Conservation (phyloP, 2,888 invertebrate species). For the Hymenopus coronatus region DNA sequence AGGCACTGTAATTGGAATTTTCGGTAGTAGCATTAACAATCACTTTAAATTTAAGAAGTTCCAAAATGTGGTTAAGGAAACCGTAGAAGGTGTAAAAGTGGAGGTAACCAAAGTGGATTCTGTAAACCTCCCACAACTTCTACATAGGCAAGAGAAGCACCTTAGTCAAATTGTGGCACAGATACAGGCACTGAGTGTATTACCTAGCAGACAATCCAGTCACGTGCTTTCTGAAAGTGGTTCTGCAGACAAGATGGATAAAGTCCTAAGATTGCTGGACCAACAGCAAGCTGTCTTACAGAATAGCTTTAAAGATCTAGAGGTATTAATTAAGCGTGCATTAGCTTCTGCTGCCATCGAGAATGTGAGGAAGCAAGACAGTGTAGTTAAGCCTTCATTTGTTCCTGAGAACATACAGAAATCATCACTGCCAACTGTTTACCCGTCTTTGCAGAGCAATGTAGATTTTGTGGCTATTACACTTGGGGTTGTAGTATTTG, state of each 20-base stretch:
- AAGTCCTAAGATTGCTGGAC: neutral
- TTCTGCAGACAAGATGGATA: neutral
- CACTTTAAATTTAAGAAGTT: constrained; percentile 63
- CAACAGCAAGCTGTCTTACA: neutral
- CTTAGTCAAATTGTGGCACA: constrained; percentile 22
- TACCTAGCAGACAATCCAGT: neutral
- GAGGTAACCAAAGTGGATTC: neutral
- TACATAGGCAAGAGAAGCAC: constrained; percentile 25
- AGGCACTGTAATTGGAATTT: constrained; percentile 63
- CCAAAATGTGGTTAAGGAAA: constrained; percentile 56
- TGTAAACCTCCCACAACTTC: constrained; percentile 9
- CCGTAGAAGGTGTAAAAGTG: constrained; percentile 41
- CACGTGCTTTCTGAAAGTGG: neutral
- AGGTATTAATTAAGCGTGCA: neutral
- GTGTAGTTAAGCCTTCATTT: too few relatives aligned
- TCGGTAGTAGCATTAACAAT: constrained; percentile 66
- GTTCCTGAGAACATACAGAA: too few relatives aligned
- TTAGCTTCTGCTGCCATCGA: neutral
- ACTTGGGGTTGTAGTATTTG: too few relatives aligned
- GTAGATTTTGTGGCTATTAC: too few relatives aligned
- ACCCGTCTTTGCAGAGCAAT: too few relatives aligned
- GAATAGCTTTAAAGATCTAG: constrained; percentile 11
- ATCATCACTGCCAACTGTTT: too few relatives aligned
- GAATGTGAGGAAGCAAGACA: neutral
- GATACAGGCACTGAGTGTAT: constrained; percentile 23